Conservation (phyloP, 1,140 invertebrate species). For the Scaptomyza pallida region DNA sequence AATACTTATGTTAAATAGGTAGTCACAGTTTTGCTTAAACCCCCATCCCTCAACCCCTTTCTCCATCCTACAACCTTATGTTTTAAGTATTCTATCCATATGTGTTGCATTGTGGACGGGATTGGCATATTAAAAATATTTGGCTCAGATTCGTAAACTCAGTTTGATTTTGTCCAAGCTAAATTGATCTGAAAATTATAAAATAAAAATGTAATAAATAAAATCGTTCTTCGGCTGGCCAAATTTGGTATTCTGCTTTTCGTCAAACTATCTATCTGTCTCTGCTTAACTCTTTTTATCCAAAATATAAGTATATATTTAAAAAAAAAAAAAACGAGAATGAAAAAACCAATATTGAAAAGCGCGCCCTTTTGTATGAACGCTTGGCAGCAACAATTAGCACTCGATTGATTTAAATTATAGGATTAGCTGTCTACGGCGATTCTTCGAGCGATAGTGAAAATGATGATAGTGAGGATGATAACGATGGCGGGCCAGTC, state of each 20-base stretch:
- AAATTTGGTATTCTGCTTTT: background rate
- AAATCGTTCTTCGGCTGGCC: background rate
- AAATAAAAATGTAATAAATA: background rate
- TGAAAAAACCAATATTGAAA: conserved; percentile 27
- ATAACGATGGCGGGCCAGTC: conserved; percentile 36
- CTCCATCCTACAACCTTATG: background rate
- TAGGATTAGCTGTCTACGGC: conserved; percentile 83
- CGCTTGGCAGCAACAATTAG: conserved; percentile 69
- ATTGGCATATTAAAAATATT: conserved; percentile 4
- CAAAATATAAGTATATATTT: conserved; percentile 1
- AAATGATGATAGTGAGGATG: conserved; percentile 48
- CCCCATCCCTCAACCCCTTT: background rate
- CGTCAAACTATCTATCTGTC: conserved; percentile 1
- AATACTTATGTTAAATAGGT: conserved; percentile 57
- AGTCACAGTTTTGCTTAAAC: conserved; percentile 52
- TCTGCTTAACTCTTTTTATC: conserved; percentile 8
- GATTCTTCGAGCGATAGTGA: conserved; percentile 79
- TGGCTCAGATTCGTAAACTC: background rate
- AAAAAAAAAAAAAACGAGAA: conserved; percentile 23
- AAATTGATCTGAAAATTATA: background rate
- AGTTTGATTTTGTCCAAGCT: conserved; percentile 8
- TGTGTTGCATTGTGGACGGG: conserved; percentile 5
- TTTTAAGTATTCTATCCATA: conserved; percentile 7
- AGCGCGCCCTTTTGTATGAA: conserved; percentile 32
- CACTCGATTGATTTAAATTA: conserved; percentile 80